Base-by-base conservation (phyloP, 2,797 vertebrate species). In the Epinephelus malabaricus region DNA sequence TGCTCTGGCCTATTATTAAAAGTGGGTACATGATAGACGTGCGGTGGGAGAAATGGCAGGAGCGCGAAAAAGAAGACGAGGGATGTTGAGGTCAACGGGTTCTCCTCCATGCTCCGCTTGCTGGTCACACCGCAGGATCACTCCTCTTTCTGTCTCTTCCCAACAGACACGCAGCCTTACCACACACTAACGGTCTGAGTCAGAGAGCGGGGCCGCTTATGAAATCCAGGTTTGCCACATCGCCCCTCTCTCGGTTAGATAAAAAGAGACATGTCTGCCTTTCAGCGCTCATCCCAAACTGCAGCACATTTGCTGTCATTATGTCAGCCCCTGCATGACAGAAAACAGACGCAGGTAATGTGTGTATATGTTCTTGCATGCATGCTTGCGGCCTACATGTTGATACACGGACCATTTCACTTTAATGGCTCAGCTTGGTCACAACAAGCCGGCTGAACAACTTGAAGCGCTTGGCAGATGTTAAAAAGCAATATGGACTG, bases 221-320 rank as follows among this genome's bases (percentile, higher is more conserved):
- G 90, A 93, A 94, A 94, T 83, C 88, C 87, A 81, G 78, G 82
- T 91, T 93, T 89, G 87, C 90, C 92, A 90, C 92, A 89, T 86
- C 65, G 72, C 62, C 66, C 86, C 78, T 85, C 68, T 49, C 78
- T 74, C 17, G 9, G 75, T 62, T 47, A 71, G 83, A 90, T 90
- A 73, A 71, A 89, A 75, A 82, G 69, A 86, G 64, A 70, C 62
- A 38, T 43, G 61, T 49, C 62, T 17, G 79, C 85, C 76, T 85
- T 63, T 90, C 78, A 71, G 66, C 81, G 7, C 75, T 78, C 69
- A 40, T 84, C 83, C 78, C 17, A 47, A 43, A 71, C 49, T 78
- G 68, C 74, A 56, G 70, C 34, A 34, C 40, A 64, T 50, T 75
- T 56, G 1, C 66, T 27, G 69, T 70, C 38, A 45, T 81, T 61